A percentile compares a stretch with the other conserved stretches of the same genome.
Evolutionary conservation across 1,140 invertebrate species (phyloP).

Genomic region (Dendroctonus ponderosae): DNA sequence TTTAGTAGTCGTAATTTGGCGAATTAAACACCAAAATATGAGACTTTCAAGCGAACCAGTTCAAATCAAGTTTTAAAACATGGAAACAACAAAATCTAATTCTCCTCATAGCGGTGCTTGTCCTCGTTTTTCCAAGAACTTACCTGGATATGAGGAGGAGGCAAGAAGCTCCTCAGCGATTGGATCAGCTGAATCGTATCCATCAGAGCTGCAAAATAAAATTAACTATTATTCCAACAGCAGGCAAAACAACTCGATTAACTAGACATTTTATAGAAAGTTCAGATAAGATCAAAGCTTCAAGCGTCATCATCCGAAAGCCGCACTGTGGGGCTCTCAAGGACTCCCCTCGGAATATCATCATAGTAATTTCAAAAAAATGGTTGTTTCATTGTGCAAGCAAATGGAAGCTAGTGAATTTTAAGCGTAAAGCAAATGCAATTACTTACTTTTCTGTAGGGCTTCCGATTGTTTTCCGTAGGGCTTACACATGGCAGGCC

Average conservation of each 20-base stretch:
- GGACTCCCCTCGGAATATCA: conserved; percentile 44
- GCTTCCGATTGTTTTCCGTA: conserved; percentile 85
- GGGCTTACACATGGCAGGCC: conserved; percentile 83
- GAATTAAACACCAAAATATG: too few relatives aligned
- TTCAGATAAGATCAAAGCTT: conserved; percentile 50
- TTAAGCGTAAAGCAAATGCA: not conserved
- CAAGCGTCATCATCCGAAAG: conserved; percentile 42
- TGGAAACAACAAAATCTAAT: conserved; percentile 29
- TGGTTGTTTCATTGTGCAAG: not conserved
- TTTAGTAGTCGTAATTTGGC: too few relatives aligned
- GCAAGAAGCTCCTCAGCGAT: conserved; percentile 75
- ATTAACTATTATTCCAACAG: not conserved
- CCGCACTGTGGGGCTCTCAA: conserved; percentile 42
- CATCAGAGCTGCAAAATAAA: conserved; percentile 63
- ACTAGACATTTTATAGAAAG: conserved; percentile 5
- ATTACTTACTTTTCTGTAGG: conserved; percentile 75
- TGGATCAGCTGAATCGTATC: conserved; percentile 84
- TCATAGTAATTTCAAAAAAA: conserved; percentile 34
- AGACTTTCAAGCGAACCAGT: too few relatives aligned
- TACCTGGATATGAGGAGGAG: conserved; percentile 80
- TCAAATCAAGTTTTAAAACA: too few relatives aligned
- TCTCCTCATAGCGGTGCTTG: conserved; percentile 63
- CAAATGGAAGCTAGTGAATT: not conserved
- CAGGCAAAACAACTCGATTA: not conserved
- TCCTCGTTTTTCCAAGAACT: conserved; percentile 86